Evolutionary conservation across 2,797 vertebrate species (phyloP).

Genomic region (Sebastes nivosus): DNA sequence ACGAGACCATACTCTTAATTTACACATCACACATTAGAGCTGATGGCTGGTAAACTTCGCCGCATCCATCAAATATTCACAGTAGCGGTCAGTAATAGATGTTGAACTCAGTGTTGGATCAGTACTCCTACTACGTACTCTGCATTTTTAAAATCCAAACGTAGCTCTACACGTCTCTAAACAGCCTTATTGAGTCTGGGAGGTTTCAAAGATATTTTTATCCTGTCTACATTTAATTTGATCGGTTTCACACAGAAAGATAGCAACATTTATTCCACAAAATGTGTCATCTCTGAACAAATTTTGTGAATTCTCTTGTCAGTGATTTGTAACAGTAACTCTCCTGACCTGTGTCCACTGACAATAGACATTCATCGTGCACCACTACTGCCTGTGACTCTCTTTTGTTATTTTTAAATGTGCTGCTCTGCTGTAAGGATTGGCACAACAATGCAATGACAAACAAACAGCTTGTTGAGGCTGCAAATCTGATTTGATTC

Average conservation of each 20-base stretch:
- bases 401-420: neutral
- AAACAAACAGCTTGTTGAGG: neutral
- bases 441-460: neutral
- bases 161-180: neutral
- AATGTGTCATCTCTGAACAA: neutral
- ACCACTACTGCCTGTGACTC: neutral
- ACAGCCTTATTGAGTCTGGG: neutral
- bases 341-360: neutral
- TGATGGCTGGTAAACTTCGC: neutral
- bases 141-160: neutral
- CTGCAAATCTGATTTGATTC: neutral
- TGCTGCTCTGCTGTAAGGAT: neutral
- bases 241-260: neutral
- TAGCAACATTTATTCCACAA: neutral
- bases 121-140: neutral
- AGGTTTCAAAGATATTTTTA: neutral
- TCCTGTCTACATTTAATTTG: neutral
- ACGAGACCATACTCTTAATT: neutral
- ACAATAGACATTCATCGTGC: neutral
- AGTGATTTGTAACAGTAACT: neutral
- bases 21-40: slow-evolving; percentile 4
- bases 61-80: slow-evolving; percentile 2
- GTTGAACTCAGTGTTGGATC: neutral
- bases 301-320: neutral
- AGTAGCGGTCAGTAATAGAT: neutral